Evolutionary conservation across 1,140 invertebrate genomes (phyloP), one percentile per base, ranked within the genome.

Genomic region (Rhagoletis pomonella): DNA sequence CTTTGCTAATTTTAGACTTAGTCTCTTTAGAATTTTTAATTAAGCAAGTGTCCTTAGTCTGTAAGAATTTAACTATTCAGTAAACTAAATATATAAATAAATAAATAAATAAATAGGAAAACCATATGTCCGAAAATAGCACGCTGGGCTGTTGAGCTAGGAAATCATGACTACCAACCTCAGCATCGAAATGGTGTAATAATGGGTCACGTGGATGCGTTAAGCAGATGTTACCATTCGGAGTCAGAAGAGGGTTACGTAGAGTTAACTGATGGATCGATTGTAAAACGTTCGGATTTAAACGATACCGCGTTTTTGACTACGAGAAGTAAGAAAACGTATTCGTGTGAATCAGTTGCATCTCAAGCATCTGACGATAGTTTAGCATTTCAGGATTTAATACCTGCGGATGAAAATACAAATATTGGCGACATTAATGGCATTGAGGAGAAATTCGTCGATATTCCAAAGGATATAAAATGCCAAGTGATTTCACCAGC

Each of bases 111-210:
- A 39, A 67, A 67, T 19, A 67, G 64, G 5, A 7, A 7, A 67
- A 67, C 64, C 29, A 29, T 29, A 67, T 3, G 64, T 67, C 88
- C 89, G 9, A 87, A 87, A 86, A 90, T 90, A 88, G 50, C 29
- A 14, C 59, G 89, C 73, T 91, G 90, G 90, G 60, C 87, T 44
- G 19, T 91, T 39, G 17, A 60, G 14, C 44, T 87, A 10, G 14
- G 0, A 44, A n/a, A 86, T 47, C 3, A 42, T 81, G 4, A 81
- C 2, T 42, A 29, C 1, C 10, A 44, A 39, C 1, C 3, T 42
- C 39, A 81, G 9, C 73, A 81, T 42, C 17, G 73, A 42, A 39
- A 14, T 81, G 73, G 73, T 39, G 39, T 44, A 42, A 14, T 14
- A 42, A 81, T 81, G 39, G n/a, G 44, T 42, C 73, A 81, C 42